A percentile compares a stretch with the other conserved stretches of the same genome.
Evolutionary conservation across 92 coral and sea anemone genomes (phyloP).

Genomic region (Zoanthus sansibaricus): DNA sequence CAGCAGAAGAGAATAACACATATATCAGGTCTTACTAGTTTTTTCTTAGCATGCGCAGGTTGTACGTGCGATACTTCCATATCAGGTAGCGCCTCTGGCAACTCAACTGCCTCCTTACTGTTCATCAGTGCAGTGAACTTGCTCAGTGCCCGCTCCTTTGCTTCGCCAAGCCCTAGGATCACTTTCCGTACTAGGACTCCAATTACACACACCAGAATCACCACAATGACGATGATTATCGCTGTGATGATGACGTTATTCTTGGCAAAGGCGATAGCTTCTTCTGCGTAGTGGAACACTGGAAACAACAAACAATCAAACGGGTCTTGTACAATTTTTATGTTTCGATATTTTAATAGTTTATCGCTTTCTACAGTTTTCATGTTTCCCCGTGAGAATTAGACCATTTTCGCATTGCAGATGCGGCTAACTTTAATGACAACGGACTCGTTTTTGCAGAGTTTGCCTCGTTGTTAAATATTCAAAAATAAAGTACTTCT

Average conservation of each 20-base stretch:
- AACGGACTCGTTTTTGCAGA: no score
- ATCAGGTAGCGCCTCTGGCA: constrained; percentile 80
- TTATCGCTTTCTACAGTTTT: no score
- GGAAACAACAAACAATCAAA: background rate
- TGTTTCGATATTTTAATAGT: no score
- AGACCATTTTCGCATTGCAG: no score
- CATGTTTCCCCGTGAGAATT: no score
- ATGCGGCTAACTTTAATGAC: no score
- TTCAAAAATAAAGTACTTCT: no score
- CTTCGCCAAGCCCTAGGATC: constrained; percentile 67
- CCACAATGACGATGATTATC: constrained; percentile 54
- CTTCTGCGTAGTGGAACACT: constrained; percentile 38
- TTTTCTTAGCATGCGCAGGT: constrained; percentile 70
- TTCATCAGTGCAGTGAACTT: constrained; percentile 70
- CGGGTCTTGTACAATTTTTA: background rate
- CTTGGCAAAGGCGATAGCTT: constrained; percentile 42
- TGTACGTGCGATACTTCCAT: constrained; percentile 77
- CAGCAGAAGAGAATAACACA: background rate
- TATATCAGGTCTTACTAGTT: constrained; percentile 62
- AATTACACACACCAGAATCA: constrained; percentile 59
- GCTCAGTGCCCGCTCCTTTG: constrained; percentile 76
- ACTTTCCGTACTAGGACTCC: constrained; percentile 62
- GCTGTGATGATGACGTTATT: constrained; percentile 74
- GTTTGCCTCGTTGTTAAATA: no score
- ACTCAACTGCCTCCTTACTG: constrained; percentile 70